A percentile compares a stretch with the other conserved stretches of the same genome.
Conservation (phyloP, 1,140 invertebrate species). For the Drosophila elegans region DNA sequence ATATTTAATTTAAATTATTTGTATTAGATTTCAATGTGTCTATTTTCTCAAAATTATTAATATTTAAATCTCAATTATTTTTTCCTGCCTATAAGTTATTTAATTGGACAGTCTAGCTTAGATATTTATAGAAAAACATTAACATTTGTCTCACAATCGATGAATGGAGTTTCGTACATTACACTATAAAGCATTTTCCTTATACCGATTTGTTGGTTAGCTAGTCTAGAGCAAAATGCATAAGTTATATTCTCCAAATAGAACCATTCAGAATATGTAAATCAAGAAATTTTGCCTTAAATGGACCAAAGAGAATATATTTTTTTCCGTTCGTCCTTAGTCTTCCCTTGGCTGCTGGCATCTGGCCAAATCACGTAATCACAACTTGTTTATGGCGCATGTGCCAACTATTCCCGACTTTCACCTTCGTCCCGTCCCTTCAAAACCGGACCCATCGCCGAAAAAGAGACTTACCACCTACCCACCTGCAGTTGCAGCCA, state of each 20-base stretch:
- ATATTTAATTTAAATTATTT: no score
- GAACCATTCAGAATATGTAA: constrained; percentile 5
- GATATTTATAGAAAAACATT: no score
- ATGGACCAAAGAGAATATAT: constrained; percentile 15
- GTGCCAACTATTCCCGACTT: constrained; percentile 65
- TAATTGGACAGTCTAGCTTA: no score
- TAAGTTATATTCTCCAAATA: not conserved
- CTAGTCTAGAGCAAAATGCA: no score
- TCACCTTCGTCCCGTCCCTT: constrained; percentile 6
- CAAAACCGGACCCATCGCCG: constrained; percentile 6
- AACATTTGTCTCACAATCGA: no score
- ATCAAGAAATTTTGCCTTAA: constrained; percentile 8
- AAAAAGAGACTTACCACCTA: constrained; percentile 6
- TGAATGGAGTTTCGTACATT: no score
- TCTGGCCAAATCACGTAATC: constrained; percentile 81
- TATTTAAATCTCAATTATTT: no score
- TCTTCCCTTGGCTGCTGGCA: constrained; percentile 48
- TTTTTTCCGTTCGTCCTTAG: constrained; percentile 14
- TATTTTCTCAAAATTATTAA: no score
- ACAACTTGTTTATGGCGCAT: constrained; percentile 78
- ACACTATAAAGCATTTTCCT: no score
- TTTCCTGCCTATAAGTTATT: no score
- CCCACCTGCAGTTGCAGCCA: constrained; percentile 38
- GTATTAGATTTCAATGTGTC: no score
- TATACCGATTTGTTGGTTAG: not conserved